Evolutionary conservation across 2,113 vertebrate species (phyloP).

Genomic region (Antechinus flavipes): DNA sequence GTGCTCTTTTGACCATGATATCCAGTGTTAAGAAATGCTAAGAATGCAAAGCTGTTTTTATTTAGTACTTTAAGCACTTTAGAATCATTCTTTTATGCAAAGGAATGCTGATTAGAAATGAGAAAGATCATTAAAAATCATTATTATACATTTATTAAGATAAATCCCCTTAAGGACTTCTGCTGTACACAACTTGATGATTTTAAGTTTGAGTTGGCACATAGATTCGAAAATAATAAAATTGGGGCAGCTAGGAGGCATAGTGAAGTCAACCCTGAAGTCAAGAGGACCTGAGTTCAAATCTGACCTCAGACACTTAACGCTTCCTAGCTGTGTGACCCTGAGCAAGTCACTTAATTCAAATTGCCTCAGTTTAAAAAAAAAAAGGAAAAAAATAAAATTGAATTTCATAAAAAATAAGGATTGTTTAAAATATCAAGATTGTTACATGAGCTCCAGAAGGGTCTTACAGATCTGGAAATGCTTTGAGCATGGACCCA

Average conservation of each 20-base stretch:
- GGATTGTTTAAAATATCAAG: not conserved
- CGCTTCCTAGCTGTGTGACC: too few species aligned
- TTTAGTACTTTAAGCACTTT: not conserved
- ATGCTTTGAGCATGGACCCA: not conserved
- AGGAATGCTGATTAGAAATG: not conserved
- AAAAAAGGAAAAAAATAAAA: not conserved
- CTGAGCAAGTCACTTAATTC: too few species aligned
- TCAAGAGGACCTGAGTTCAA: too few species aligned
- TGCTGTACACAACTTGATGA: not conserved
- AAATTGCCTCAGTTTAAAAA: too few species aligned
- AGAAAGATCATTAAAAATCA: not conserved
- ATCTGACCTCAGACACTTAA: too few species aligned
- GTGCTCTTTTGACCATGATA: not conserved
- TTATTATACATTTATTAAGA: constrained; percentile 39
- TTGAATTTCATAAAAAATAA: not conserved
- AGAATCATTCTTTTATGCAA: not conserved
- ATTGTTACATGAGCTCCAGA: not conserved
- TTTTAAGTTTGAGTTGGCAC: not conserved
- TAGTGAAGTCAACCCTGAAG: too few species aligned
- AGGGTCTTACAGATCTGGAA: not conserved
- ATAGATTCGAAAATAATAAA: not conserved
- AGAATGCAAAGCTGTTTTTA: not conserved
- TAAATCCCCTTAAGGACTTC: not conserved
- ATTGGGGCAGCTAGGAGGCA: too few species aligned
- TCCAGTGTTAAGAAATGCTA: not conserved